Evolutionary conservation across 2,888 invertebrate genomes (phyloP), one percentile per base, ranked within the genome.

Genomic region (Parascotia fuliginaria): DNA sequence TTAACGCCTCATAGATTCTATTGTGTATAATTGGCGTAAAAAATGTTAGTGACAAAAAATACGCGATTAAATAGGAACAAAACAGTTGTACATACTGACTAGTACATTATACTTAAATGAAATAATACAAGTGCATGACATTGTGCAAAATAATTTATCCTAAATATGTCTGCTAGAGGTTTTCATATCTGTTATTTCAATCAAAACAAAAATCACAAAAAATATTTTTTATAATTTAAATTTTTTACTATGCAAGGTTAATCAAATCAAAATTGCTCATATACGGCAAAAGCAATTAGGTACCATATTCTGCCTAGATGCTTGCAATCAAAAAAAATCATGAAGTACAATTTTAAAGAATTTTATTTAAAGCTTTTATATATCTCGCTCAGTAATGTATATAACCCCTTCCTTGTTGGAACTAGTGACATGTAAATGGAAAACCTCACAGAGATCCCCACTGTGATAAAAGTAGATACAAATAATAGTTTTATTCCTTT

Each of bases 401-500:
- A 15, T n/a, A n/a, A 33, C 33, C 33, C 14, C 15, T 16, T 15
- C 16, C 4, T 13, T 13, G 12, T 13, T 13, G 3, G 29, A 11
- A 44, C 37, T 22, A 32, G 45, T 9, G 16, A 32, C 7, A 19
- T 34, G 27, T 11, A 42, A 33, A 42, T 32, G 12, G 82, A 79
- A 85, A 85, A 84, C 85, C 85, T 85, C 81, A 71, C 81, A 78
- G n/a, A n/a, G 82, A 80, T 71, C 59, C 79, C 74, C 73, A 83
- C 85, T 85, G 85, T 85, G 85, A 85, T 85, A 85, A 71, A n/a
- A 77, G 71, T 79, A 80, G 72, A 75, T 75, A 81, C 75, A 77
- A 75, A 65, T 66, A 63, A 75, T 81, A 75, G 76, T 77, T 75
- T 73, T 75, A 78, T 76, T 75, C 71, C 68, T 76, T 54, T 73